phyloP scores from a whole-genome alignment of 1,140 invertebrate genomes.

The Drosophila sucinea region DNA sequence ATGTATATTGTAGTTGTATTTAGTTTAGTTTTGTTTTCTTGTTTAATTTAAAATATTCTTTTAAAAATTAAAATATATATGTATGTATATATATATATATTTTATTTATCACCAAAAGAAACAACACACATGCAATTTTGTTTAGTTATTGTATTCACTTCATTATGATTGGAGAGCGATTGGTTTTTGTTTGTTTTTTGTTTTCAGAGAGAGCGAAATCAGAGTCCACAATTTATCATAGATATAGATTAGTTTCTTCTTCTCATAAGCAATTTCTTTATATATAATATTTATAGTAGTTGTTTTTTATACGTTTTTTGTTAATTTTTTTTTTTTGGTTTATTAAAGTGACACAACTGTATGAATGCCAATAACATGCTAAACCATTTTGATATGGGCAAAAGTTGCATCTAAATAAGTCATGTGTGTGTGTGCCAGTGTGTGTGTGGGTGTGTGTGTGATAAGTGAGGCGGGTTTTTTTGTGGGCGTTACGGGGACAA shows the following conservation, averaged over 20 bases:
- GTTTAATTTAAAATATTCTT: conserved; percentile 51
- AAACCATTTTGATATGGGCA: conserved; percentile 18
- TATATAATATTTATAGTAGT: conserved; percentile 4
- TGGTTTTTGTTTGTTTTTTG: neutral
- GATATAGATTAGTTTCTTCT: neutral
- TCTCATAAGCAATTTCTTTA: conserved; percentile 6
- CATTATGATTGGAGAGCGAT: conserved; percentile 8
- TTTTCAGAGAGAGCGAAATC: neutral
- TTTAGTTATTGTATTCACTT: conserved; percentile 64
- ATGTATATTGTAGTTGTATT: conserved; percentile 45
- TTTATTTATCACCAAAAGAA: conserved; percentile 69
- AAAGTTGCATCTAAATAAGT: conserved; percentile 18
- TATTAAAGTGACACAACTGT: conserved; percentile 50
- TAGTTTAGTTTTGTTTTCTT: conserved; percentile 70
- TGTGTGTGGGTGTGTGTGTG: neutral
- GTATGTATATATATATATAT: conserved; percentile 60
- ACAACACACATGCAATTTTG: conserved; percentile 66
- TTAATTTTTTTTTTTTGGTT: conserved; percentile 26
- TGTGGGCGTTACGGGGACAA: neutral
- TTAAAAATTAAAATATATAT: conserved; percentile 70
- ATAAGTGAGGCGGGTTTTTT: neutral
- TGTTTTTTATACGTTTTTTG: neutral
- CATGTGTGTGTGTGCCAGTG: neutral
- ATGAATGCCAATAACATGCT: conserved; percentile 59
- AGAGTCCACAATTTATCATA: neutral